Conservation (phyloP, 2,888 invertebrate genomes). For the Caenorhabditis sulstoni region DNA sequence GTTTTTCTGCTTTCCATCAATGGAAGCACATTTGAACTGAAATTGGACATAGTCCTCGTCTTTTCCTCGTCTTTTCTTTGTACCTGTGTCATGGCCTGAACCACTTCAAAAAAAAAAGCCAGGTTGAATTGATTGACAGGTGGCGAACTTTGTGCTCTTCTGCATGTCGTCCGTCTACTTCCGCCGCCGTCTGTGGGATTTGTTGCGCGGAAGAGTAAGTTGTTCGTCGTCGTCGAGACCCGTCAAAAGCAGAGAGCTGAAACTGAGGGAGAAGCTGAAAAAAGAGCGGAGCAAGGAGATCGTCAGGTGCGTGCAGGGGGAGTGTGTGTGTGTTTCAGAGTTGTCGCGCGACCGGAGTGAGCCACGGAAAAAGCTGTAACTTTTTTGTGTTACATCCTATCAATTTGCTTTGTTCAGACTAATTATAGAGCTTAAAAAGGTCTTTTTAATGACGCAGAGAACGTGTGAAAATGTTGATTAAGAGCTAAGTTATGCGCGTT, state of each 20-base stretch:
- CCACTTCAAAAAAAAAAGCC: conserved; percentile 65
- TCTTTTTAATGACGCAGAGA: too few species aligned
- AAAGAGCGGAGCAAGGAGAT: too few species aligned
- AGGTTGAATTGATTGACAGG: too few species aligned
- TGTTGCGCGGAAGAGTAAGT: conserved; percentile 56
- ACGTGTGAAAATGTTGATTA: too few species aligned
- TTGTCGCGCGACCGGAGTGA: too few species aligned
- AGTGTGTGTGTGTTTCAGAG: too few species aligned
- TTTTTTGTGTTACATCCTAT: too few species aligned
- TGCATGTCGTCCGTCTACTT: conserved; percentile 63
- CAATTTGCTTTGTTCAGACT: too few species aligned
- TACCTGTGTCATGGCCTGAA: conserved; percentile 70
- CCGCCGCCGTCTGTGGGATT: conserved; percentile 50
- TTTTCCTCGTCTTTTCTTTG: neutral
- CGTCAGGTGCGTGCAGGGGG: conserved; percentile 48
- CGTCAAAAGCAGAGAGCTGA: neutral
- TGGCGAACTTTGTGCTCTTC: conserved; percentile 63
- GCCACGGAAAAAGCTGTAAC: too few species aligned
- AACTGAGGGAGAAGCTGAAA: conserved; percentile 5
- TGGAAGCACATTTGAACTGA: conserved; percentile 60
- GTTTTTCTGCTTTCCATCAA: conserved; percentile 51
- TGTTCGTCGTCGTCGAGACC: conserved; percentile 10
- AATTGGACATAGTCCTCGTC: neutral
- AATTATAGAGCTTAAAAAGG: too few species aligned
- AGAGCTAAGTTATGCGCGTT: too few species aligned